Percentiles rank a stretch among this genome's conserved stretches.
These are phyloP conservation scores for Oreotrochilus melanogaster DNA, from an alignment of 2,113 vertebrate species.

Conservation along the genomic window DNA sequence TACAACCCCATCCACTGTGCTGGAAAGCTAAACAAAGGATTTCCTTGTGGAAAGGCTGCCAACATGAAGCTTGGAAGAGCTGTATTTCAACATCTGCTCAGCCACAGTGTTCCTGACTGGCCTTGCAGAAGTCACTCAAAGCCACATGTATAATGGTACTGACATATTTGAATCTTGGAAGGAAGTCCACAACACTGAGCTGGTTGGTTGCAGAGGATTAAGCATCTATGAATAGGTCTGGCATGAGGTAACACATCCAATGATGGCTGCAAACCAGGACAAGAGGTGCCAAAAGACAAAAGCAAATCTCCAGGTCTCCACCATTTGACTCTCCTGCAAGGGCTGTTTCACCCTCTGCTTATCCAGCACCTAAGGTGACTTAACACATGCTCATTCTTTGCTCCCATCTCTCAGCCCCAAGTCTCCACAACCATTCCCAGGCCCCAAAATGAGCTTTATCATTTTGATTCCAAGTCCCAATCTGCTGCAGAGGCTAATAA, in stretches of 20 bases:
- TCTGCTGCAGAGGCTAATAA: conserved; percentile 16
- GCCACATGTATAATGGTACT: background rate
- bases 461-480: background rate
- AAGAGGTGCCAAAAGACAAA: conserved; percentile 6
- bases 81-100: conserved; percentile 55
- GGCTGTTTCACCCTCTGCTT: background rate
- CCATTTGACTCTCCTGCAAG: background rate
- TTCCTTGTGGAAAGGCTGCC: conserved; percentile 25
- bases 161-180: conserved; percentile 40
- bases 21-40: background rate
- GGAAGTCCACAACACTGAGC: background rate
- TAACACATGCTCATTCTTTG: background rate
- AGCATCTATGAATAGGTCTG: background rate
- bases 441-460: background rate
- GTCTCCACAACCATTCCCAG: background rate
- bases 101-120: conserved; percentile 7
- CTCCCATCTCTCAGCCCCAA: background rate
- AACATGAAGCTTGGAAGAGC: background rate
- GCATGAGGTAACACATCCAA: background rate
- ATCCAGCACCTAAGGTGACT: conserved; percentile 18
- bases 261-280: background rate
- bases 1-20: background rate
- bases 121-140: conserved; percentile 15
- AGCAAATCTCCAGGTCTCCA: background rate
- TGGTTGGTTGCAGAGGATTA: conserved; percentile 3